Evolutionary conservation across 1,140 invertebrate species (phyloP).

Genomic region (Diorhabda sublineata): DNA sequence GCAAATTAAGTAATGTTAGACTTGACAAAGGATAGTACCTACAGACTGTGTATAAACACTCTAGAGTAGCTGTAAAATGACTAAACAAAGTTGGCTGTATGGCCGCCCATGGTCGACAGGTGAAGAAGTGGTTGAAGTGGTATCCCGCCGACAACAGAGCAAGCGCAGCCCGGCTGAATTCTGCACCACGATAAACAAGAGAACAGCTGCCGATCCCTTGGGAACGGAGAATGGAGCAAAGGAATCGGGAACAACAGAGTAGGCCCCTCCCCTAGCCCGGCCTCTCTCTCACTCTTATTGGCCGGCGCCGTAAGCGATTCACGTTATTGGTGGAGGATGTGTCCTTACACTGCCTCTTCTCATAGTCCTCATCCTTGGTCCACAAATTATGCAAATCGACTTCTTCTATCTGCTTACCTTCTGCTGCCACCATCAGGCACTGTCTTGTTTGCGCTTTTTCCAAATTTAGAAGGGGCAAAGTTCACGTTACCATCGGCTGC

Average conservation of each 20-base stretch:
- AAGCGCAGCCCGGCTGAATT: constrained; percentile 5
- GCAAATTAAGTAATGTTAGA: background rate
- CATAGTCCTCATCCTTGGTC: constrained; percentile 20
- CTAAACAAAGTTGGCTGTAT: constrained; percentile 13
- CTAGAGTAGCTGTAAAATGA: constrained; percentile 9
- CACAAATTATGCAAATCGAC: constrained; percentile 22
- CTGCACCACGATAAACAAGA: constrained; percentile 18
- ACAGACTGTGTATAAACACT: constrained; percentile 1
- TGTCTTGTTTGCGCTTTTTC: constrained; percentile 20
- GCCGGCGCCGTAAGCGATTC: constrained; percentile 3
- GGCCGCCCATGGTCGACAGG: constrained; percentile 14
- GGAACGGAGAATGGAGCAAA: constrained; percentile 8
- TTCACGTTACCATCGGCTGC: constrained; percentile 13
- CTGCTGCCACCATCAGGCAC: constrained; percentile 17
- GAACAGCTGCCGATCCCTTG: constrained; percentile 21
- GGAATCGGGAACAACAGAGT: constrained; percentile 3
- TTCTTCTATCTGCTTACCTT: constrained; percentile 19
- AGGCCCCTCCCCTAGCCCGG: constrained; percentile 6
- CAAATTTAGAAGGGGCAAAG: constrained; percentile 20
- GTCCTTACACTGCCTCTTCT: constrained; percentile 14
- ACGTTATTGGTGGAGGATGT: constrained; percentile 8
- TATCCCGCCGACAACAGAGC: constrained; percentile 9
- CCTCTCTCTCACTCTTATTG: constrained; percentile 9
- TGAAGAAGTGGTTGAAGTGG: constrained; percentile 15
- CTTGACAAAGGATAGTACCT: background rate